A percentile compares a stretch with the other conserved stretches of the same genome.
phyloP scores from a whole-genome alignment of 2,888 invertebrate genomes.

The Trichopoda pennipes region DNA sequence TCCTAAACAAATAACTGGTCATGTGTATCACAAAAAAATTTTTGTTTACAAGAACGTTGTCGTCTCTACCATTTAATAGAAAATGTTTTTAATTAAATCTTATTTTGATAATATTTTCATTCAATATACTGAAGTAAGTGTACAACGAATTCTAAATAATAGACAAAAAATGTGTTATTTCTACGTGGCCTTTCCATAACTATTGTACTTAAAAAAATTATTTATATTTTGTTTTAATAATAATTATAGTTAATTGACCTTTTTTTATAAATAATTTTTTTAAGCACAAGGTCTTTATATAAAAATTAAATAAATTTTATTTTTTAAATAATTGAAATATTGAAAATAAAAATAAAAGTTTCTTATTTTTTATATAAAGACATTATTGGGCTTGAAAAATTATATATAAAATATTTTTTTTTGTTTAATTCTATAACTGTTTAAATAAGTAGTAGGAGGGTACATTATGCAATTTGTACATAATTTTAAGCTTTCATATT shows the following conservation, averaged over 20 bases:
- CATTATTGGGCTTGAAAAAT: no score
- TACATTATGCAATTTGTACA: not conserved
- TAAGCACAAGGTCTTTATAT: no score
- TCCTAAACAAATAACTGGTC: constrained; percentile 37
- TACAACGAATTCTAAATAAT: constrained; percentile 65
- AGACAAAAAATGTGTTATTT: constrained; percentile 63
- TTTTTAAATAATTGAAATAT: no score
- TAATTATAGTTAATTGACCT: no score
- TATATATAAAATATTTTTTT: constrained; percentile 10
- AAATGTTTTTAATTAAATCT: constrained; percentile 46
- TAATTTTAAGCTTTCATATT: constrained; percentile 7
- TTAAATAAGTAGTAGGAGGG: not conserved
- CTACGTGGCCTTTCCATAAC: constrained; percentile 68
- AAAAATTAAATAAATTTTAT: no score
- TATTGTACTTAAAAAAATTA: constrained; percentile 60
- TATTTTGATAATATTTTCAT: constrained; percentile 56
- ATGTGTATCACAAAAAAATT: constrained; percentile 50
- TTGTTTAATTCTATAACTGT: constrained; percentile 2
- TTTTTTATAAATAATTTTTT: no score
- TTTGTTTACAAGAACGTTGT: constrained; percentile 66
- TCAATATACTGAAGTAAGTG: constrained; percentile 65
- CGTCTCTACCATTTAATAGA: constrained; percentile 44
- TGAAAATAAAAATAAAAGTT: no score
- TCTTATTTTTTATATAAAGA: no score
- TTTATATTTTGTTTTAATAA: constrained; percentile 30